Evolutionary conservation across 2,888 invertebrate species (phyloP).

Genomic region (Drosophila fungiperda): DNA sequence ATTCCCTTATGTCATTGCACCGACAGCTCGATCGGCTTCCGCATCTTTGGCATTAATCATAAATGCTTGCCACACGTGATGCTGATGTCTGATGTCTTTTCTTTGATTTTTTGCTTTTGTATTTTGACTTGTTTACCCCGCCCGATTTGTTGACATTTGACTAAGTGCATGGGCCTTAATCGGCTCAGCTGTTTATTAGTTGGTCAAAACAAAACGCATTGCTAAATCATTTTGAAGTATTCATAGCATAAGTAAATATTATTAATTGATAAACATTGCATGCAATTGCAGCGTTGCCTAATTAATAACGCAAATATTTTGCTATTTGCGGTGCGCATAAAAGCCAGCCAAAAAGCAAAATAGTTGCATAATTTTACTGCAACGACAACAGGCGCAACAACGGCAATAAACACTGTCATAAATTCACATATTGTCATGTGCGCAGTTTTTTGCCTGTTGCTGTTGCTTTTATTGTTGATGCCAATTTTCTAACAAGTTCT

Average conservation of each 20-base stretch:
- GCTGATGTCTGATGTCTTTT: slow-evolving; percentile 21
- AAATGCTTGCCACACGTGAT: slow-evolving; percentile 24
- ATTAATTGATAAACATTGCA: slow-evolving; percentile 56
- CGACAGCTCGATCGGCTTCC: slow-evolving; percentile 38
- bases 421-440: slow-evolving; percentile 77
- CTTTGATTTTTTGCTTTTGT: slow-evolving; percentile 4
- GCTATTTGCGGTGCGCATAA: slow-evolving; percentile 65
- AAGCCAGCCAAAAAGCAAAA: slow-evolving; percentile 44
- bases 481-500: slow-evolving; percentile 78
- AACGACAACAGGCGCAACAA: slow-evolving; percentile 19
- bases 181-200: slow-evolving; percentile 10
- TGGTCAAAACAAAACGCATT: slow-evolving; percentile 51
- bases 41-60: slow-evolving; percentile 55
- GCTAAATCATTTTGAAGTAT: slow-evolving; percentile 64
- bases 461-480: slow-evolving; percentile 35
- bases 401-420: slow-evolving; percentile 60
- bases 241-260: slow-evolving; percentile 61
- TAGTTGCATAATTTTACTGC: slow-evolving; percentile 51
- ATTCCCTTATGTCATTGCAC: slow-evolving; percentile 9
- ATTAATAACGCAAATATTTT: slow-evolving; percentile 81
- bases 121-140: slow-evolving; percentile 31
- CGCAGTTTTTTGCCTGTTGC: slow-evolving; percentile 38
- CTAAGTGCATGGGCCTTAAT: slow-evolving; percentile 56
- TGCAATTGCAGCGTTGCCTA: slow-evolving; percentile 55
- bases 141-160: slow-evolving; percentile 45